Evolutionary conservation across 2,888 invertebrate genomes (phyloP), one percentile per base, ranked within the genome.

Genomic region (Cheilosia soror): DNA sequence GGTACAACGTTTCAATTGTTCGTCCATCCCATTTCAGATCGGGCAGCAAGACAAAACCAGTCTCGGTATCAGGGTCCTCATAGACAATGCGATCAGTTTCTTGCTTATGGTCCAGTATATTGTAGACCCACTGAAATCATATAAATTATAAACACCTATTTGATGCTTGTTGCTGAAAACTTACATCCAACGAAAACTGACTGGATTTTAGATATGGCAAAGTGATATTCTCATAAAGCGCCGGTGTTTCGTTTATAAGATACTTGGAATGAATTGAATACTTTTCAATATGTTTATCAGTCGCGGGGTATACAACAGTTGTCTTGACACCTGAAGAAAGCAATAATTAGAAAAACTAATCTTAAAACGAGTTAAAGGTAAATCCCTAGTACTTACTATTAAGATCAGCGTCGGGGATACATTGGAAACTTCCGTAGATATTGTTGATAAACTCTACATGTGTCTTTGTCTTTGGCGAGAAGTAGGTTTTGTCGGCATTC

Each of bases 11-110:
- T 89, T 97, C 96, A 20, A 95, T 87, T 81, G 93, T 93, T 58
- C 93, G 93, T 13, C 97, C 97, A 92, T 98, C 97, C 99, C 99
- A 99, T 92, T 99, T 99, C 75, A 99, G 93, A 92, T 99, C 99
- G 0, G 98, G 98, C 0, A 98, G 90, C 13, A 99, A 92, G 13
- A 99, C 93, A 91, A 99, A 99, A 0, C 99, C 98, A 85, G 93
- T 95, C 55, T 94, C 94, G 1, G 96, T 94, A 88, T 94, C 93
- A 5, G 94, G 89, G 91, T 98, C 97, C 91, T 97, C 96, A 90
- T 95, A 96, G 5, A 98, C 93, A 60, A 99, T 95, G 87, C 97
- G 94, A 29, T 99, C 98, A 2, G 94, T 93, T 93, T 99, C 99
- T 58, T 96, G 95, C 91, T 96, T 97, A 89, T 98, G 97, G 73